phyloP scores from a whole-genome alignment of 2,888 invertebrate species.

The Athetis lepigone region DNA sequence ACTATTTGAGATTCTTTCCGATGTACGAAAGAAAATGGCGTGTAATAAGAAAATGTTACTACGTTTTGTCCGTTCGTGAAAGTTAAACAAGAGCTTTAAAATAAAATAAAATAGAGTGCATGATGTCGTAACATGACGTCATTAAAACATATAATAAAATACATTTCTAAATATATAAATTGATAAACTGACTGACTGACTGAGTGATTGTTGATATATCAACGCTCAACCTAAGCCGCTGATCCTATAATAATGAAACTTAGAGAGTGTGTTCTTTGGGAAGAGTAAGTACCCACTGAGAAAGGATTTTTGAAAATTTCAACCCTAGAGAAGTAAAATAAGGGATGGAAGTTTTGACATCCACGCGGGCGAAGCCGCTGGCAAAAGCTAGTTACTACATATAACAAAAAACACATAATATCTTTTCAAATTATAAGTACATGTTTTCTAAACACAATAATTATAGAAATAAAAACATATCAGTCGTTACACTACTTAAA shows the following conservation, averaged over 20 bases:
- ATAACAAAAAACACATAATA: background rate
- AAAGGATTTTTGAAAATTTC: too few relatives aligned
- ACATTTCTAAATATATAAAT: too few relatives aligned
- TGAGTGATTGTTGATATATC: too few relatives aligned
- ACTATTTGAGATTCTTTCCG: conserved; percentile 85
- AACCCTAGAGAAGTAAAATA: too few relatives aligned
- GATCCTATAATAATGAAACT: too few relatives aligned
- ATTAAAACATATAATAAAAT: background rate
- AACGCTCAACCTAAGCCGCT: too few relatives aligned
- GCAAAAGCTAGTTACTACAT: too few relatives aligned
- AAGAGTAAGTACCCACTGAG: too few relatives aligned
- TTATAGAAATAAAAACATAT: background rate
- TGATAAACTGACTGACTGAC: too few relatives aligned
- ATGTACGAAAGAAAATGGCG: conserved; percentile 71
- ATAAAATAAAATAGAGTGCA: background rate
- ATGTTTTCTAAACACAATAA: background rate
- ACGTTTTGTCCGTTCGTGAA: conserved; percentile 31
- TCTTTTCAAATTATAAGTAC: background rate
- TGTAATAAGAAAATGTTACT: conserved; percentile 58
- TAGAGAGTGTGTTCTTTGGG: too few relatives aligned
- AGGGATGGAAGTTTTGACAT: too few relatives aligned
- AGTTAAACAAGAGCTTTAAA: background rate
- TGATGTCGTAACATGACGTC: background rate
- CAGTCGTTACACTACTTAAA: background rate
- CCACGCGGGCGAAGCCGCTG: too few relatives aligned